Base-by-base conservation (phyloP, 30 jellyfish, hydroid and myxozoan genomes). In the Turritopsis dohrnii region DNA sequence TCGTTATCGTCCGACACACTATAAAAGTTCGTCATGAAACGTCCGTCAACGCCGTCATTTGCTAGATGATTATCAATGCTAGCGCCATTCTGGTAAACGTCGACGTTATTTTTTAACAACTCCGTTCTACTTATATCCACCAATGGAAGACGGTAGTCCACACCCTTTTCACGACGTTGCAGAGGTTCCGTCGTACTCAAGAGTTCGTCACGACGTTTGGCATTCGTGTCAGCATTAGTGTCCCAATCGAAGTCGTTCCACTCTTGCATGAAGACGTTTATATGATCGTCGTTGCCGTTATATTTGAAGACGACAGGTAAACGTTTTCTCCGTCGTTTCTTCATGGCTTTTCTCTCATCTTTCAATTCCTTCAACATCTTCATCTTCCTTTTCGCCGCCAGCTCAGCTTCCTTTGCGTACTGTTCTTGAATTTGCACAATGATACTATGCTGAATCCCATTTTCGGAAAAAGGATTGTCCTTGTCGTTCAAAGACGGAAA, bases 401-500 rank as follows among this genome's bases (percentile, higher is more conserved):
- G 28, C 9, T 74, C 26, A 21, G 27, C 83, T 29, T 74, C 83
- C 41, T 74, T 74, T 8, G 28, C 24, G 83, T 74, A 74, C n/a
- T 74, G 65, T 21, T 74, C 65, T 29, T 23, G 65, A 24, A 74
- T 41, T 1, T 74, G 53, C 16, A n/a, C 65, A 17, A 74, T 74
- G 53, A 74, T 23, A 74, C n/a, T 29, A 74, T 29, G 83, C 54
- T 74, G 83, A 26, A 74, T 26, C 18, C 83, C 83, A 74, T 74
- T 26, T 71, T 28, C 65, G 26, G 65, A 16, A 21, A 74, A 74
- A 1, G 83, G 83, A 21, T 74, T 74, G 24, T 23, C 72, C 0
- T 29, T 29, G 19, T 74, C 65, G 0, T 17, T 17, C 17, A 17
- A n/a, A 0, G 53, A n/a, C 16, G 65, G 53, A 0, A 74, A 74